Evolutionary conservation across 2,113 vertebrate genomes (phyloP), one percentile per base, ranked within the genome.

Genomic region (Mus spicilegus): DNA sequence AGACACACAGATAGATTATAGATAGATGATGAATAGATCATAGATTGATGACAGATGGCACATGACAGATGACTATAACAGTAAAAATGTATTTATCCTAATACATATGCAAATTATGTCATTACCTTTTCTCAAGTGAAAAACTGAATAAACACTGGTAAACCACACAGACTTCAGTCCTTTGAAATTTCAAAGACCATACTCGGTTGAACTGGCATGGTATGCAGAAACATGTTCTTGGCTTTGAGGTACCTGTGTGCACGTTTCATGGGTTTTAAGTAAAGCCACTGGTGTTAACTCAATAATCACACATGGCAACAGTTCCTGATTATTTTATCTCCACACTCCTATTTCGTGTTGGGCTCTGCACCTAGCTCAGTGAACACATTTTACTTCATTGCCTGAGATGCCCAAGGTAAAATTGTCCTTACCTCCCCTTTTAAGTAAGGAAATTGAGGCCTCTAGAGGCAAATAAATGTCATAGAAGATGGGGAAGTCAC

Each of bases 311-410:
- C 24, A 12, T 85, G 42, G 19, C 67, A 65, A 95, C 7, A 91
- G 73, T 16, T 70, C 69, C 89, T 94, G 67, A 51, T 90, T n/a
- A 84, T 77, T 92, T 82, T 96, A 89, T 82, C 70, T 54, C 84
- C 5, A 46, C 28, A 82, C 0, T 4, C 12, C 61, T 67, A 42
- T 51, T 88, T 28, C 12, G 1, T 33, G 17, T 81, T 54, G 85
- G 39, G 9, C 39, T 82, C 28, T 63, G 11, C 6, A 70, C 19
- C 36, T 87, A 91, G 9, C 6, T 42, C 19, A 77, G 75, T n/a
- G 49, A 22, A 19, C 39, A 73, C 10, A 69, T 36, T 75, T 51
- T 81, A 46, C 67, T 93, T 94, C 51, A 82, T 7, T 81, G 22
- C 20, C 54, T 54, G 10, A 39, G 72, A 49, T 58, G 12, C 39